Base-by-base conservation (phyloP, 2,113 vertebrate genomes). In the Lucifuga dentata region DNA sequence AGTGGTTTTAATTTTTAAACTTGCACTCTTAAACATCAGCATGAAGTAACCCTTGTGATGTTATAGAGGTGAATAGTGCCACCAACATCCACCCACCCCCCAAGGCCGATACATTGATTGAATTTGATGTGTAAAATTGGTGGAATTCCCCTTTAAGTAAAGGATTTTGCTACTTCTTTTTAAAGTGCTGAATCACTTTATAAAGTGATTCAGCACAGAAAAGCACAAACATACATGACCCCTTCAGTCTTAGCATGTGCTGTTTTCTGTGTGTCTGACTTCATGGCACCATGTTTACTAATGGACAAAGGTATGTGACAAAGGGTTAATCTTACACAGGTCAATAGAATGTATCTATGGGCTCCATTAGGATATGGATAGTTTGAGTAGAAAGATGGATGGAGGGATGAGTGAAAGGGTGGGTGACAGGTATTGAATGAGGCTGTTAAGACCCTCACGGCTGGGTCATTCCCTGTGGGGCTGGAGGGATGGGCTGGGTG, bases 391-490 rank as follows among this genome's bases (percentile, higher is more conserved):
- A 59, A 29, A 66, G 59, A 78, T 67, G 46, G 17, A 17, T 46
- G 61, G 43, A 46, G 56, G 11, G 58, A 61, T 45, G 63, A 57
- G 57, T 53, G 39, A 29, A 40, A 16, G 39, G 19, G 20, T 39
- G 39, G 29, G 11, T 78, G 72, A 73, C 69, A 57, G 70, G 51
- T 84, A 83, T 83, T 73, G 81, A 89, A 46, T 16, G 55, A 71
- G 44, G 20, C 50, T 65, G 29, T 73, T 52, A 16, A 66, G 46
- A 75, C 44, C 44, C 24, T 20, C 26, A 23, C 2, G 2, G 16
- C 38, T 29, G 38, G 68, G 79, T 71, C 76, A 40, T 76, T 73
- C 78, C 81, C 83, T 50, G 20, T 50, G 73, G 76, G 55, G 43
- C 61, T 50, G 53, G 33, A 62, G 58, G 40, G 16, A 23, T 51